phyloP scores from a whole-genome alignment of 2,797 vertebrate genomes.

The Paguma larvata region DNA sequence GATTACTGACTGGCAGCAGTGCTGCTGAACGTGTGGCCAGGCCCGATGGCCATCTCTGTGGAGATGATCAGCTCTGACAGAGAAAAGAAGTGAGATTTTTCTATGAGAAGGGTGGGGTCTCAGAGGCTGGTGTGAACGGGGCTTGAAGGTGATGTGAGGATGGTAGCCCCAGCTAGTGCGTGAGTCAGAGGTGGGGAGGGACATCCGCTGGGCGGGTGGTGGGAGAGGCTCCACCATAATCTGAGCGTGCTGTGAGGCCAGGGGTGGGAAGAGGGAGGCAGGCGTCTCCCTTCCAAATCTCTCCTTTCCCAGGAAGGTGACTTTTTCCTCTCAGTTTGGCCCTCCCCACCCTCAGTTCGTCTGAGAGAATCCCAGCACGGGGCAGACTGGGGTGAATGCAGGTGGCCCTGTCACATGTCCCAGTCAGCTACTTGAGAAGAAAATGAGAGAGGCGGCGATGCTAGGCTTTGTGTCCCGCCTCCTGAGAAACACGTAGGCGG shows the following conservation, averaged over 20 bases:
- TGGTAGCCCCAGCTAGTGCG: not conserved
- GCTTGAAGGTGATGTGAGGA: not conserved
- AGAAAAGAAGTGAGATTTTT: not conserved
- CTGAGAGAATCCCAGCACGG: not conserved
- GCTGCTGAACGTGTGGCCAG: no score
- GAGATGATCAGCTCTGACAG: not conserved
- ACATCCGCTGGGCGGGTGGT: rapidly evolving
- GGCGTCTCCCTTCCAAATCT: not conserved
- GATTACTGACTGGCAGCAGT: not conserved
- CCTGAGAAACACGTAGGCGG: constrained; percentile 71
- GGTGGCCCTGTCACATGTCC: not conserved
- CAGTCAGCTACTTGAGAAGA: constrained; percentile 40
- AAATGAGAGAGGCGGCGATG: constrained; percentile 37
- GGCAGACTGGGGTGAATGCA: not conserved
- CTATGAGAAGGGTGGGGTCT: not conserved
- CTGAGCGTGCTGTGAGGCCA: no score
- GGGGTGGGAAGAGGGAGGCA: not conserved
- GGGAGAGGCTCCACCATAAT: not conserved
- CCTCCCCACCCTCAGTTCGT: not conserved
- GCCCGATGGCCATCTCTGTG: not conserved
- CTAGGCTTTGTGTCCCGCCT: constrained; percentile 16
- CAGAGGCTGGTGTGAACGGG: not conserved
- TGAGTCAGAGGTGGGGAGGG: not conserved
- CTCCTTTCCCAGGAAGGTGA: constrained; percentile 8
- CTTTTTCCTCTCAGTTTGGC: constrained; percentile 14